phyloP scores from a whole-genome alignment of 2,113 vertebrate genomes.

The Calypte anna region DNA sequence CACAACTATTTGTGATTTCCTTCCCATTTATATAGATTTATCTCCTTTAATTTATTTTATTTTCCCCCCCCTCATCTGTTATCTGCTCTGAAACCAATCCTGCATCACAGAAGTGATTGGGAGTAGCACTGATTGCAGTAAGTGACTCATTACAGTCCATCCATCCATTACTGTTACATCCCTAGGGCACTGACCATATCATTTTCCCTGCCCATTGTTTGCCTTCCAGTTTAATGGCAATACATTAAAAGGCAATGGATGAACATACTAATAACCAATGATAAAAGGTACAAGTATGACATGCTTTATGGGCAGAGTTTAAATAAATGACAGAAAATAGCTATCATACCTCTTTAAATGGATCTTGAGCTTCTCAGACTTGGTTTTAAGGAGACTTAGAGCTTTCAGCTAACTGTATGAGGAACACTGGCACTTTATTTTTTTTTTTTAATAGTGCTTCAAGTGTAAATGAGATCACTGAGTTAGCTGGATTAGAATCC shows the following conservation, averaged over 20 bases:
- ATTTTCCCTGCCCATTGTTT: slow-evolving; percentile 40
- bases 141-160: slow-evolving; percentile 52
- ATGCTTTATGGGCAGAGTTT: slow-evolving; percentile 32
- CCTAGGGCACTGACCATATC: neutral
- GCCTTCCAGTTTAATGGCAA: slow-evolving; percentile 25
- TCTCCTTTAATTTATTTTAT: neutral
- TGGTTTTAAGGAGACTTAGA: neutral
- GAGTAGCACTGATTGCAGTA: slow-evolving; percentile 34
- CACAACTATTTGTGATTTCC: neutral
- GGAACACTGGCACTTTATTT: neutral
- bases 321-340: slow-evolving; percentile 23
- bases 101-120: slow-evolving; percentile 7
- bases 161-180: slow-evolving; percentile 46
- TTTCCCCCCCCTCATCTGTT: neutral
- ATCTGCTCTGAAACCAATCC: slow-evolving; percentile 1
- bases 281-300: slow-evolving; percentile 3
- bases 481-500: neutral
- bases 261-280: slow-evolving; percentile 30
- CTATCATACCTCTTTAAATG: neutral
- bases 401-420: neutral
- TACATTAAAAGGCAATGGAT: slow-evolving; percentile 35
- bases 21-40: slow-evolving; percentile 13
- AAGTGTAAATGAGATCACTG: neutral
- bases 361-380: neutral
- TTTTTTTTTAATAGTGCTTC: neutral